These are phyloP conservation scores for Collichthys lucidus DNA, from an alignment of 2,113 vertebrate genomes.

Conservation along the genomic window DNA sequence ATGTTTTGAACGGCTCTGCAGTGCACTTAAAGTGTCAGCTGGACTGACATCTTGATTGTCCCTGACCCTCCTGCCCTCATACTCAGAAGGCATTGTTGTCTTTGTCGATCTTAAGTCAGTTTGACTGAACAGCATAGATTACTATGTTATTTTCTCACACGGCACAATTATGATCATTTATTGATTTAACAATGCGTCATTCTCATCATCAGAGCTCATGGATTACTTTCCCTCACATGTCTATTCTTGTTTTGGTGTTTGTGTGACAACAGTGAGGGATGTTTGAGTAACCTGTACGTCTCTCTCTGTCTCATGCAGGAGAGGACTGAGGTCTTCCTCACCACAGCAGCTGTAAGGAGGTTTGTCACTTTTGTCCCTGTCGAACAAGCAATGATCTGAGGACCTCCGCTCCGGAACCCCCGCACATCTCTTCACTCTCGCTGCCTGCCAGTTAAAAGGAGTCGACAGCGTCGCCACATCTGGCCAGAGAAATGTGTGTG, in stretches of 20 bases:
- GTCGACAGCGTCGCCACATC: slow-evolving; percentile 43
- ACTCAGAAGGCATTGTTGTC: slow-evolving; percentile 9
- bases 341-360: slow-evolving; percentile 58
- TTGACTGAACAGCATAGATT: background rate
- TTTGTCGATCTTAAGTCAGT: background rate
- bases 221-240: background rate
- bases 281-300: slow-evolving; percentile 30
- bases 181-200: background rate
- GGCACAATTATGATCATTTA: background rate
- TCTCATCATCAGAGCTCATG: background rate
- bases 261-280: background rate
- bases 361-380: slow-evolving; percentile 42
- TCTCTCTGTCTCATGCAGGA: slow-evolving; percentile 56
- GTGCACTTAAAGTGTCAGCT: background rate
- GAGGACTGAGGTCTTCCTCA: slow-evolving; percentile 49
- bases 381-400: slow-evolving; percentile 72
- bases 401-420: slow-evolving; percentile 23
- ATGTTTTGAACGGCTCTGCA: background rate
- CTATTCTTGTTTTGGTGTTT: background rate
- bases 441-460: slow-evolving; percentile 15
- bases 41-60: background rate
- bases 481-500: slow-evolving; percentile 73
- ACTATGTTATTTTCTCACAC: background rate
- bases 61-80: slow-evolving; percentile 1
- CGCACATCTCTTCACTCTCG: slow-evolving; percentile 38